Conservation (phyloP, 2,797 vertebrate genomes). For the Perodicticus potto region DNA sequence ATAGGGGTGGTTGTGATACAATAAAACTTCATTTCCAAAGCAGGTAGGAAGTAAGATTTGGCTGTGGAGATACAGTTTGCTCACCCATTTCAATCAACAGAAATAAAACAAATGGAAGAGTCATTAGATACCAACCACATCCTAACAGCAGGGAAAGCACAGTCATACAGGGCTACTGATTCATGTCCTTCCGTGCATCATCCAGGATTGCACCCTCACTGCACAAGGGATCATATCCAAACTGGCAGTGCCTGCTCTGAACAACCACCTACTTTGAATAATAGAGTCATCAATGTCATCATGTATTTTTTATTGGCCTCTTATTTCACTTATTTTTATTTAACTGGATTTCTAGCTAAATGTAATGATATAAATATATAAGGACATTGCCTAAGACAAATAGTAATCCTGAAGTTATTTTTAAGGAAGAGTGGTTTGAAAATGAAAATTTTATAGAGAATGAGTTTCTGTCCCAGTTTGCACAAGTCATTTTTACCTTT, state of each 20-base stretch:
- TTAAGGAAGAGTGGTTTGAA: background rate
- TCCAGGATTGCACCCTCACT: background rate
- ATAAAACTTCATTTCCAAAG: slow-evolving; percentile 9
- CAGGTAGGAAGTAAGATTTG: background rate
- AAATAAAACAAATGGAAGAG: background rate
- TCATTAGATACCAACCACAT: background rate
- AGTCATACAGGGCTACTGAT: background rate
- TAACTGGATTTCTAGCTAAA: background rate
- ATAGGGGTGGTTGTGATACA: background rate
- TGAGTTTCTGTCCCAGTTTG: background rate
- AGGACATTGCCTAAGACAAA: background rate
- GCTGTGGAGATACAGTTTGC: background rate
- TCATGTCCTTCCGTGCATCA: background rate
- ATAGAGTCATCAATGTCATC: background rate
- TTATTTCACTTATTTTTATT: background rate
- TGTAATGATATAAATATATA: background rate
- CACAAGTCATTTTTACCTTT: background rate
- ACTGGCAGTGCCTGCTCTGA: background rate
- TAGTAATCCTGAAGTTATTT: background rate
- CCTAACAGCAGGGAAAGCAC: background rate
- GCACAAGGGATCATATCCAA: background rate
- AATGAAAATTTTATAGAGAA: background rate
- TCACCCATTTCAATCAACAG: background rate
- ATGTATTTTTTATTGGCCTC: background rate
- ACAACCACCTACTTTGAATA: background rate